Evolutionary conservation across 2,888 invertebrate species (phyloP), one percentile per base, ranked within the genome.

Genomic region (Nomada ferruginata): DNA sequence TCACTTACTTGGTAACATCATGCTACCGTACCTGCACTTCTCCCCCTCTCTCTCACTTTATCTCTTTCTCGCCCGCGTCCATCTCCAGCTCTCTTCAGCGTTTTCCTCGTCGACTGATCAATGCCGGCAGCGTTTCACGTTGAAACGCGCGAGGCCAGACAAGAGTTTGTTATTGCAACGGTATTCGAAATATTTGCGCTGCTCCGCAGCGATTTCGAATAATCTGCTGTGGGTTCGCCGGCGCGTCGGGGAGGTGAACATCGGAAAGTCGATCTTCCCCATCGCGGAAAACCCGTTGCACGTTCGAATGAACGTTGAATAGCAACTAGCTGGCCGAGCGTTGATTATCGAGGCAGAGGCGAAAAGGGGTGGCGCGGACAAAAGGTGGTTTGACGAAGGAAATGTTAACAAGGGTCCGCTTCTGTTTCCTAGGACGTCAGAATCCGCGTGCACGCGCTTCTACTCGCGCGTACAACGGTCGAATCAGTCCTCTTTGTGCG

Each of bases 1-100:
- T 90, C 87, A 89, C 89, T 89, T 89, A 89, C 85, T 79, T 74
- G 73, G 82, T 79, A 79, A 89, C 85, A 83, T 85, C 84, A 63
- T 60, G 73, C 79, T 52, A 55, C 57, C 66, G 69, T 70, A 26
- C 59, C 68, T 63, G 57, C 64, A n/a, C 60, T 50, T 59, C 59
- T 47, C 36, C 52, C 29, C 44, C n/a, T 52, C 52, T 23, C 26
- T 55, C 10, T 7, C 36, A 26, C 57, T 11, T 23, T 10, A 23
- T 36, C n/a, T 15, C 20, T 20, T 15, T 0, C 23, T 15, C 36
- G 36, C 36, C 36, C 36, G 36, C 36, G 36, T 7, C 7, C 36
- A 36, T 36, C 36, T 36, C 36, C 36, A 36, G 36, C 36, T 47
- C 26, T 72, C 23, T 68, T 61, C 50, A n/a, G 59, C 29, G 50